phyloP scores from a whole-genome alignment of 2,888 invertebrate genomes.

The Chalcosyrphus nemorum region DNA sequence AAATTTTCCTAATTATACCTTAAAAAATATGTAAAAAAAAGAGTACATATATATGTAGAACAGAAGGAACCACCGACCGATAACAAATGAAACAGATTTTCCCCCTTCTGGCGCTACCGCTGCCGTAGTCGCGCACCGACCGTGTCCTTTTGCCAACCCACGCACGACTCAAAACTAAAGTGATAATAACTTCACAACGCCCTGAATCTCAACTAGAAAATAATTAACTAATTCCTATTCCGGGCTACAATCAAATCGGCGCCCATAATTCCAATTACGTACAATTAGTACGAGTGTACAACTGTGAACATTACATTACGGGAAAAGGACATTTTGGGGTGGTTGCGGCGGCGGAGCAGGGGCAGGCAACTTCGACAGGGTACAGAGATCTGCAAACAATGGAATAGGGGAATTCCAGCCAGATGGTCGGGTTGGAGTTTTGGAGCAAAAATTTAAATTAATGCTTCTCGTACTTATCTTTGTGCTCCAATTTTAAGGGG shows the following conservation, averaged over 20 bases:
- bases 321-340: conserved; percentile 32
- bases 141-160: background rate
- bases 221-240: conserved; percentile 70
- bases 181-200: conserved; percentile 64
- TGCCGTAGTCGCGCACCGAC: background rate
- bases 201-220: conserved; percentile 70
- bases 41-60: too few relatives aligned
- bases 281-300: conserved; percentile 66
- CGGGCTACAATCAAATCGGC: conserved; percentile 64
- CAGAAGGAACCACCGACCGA: conserved; percentile 27
- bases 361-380: conserved; percentile 12
- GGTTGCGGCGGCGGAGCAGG: background rate
- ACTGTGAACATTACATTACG: conserved; percentile 62
- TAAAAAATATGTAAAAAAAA: conserved; percentile 24
- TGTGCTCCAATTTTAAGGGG: conserved; percentile 15
- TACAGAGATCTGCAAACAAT: conserved; percentile 37
- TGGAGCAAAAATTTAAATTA: conserved; percentile 50
- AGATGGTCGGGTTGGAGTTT: conserved; percentile 51
- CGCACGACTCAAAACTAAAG: conserved; percentile 60
- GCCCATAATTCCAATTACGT: conserved; percentile 67
- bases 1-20: conserved; percentile 54
- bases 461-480: conserved; percentile 51
- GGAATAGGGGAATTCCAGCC: conserved; percentile 20
- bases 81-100: conserved; percentile 68
- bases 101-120: conserved; percentile 3